A percentile compares a stretch with the other conserved stretches of the same genome.
Evolutionary conservation across 2,888 invertebrate species (phyloP).

Genomic region (Lycia hirtaria): DNA sequence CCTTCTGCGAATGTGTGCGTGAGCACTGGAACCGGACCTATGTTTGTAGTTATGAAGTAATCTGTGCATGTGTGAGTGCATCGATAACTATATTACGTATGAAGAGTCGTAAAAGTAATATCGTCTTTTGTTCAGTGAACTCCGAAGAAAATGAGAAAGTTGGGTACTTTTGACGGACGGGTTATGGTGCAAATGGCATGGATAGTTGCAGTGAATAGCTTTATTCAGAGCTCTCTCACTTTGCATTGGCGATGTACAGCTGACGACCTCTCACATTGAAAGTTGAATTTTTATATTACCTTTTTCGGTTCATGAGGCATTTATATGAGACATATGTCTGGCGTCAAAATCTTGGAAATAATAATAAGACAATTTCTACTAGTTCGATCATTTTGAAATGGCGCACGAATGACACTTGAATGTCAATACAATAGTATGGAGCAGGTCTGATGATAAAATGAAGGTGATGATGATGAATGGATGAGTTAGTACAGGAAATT

Average conservation of each 20-base stretch:
- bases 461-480: too few relatives aligned
- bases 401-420: too few relatives aligned
- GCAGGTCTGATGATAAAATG: too few relatives aligned
- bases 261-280: too few relatives aligned
- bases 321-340: too few relatives aligned
- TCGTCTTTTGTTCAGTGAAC: conserved; percentile 55
- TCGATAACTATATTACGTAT: conserved; percentile 41
- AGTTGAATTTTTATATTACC: too few relatives aligned
- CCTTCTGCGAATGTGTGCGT: conserved; percentile 69
- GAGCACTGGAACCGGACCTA: conserved; percentile 57
- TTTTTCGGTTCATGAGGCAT: too few relatives aligned
- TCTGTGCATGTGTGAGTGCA: conserved; percentile 47
- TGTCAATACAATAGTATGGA: too few relatives aligned
- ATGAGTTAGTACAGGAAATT: too few relatives aligned
- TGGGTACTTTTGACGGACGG: background rate
- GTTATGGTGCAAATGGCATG: background rate
- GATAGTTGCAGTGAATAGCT: background rate
- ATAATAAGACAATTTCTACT: too few relatives aligned
- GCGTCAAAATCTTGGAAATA: too few relatives aligned
- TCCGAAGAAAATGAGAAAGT: conserved; percentile 23
- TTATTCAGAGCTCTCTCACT: background rate
- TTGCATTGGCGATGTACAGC: background rate
- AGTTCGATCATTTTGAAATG: too few relatives aligned
- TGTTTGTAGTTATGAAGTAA: conserved; percentile 34
- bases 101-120: conserved; percentile 31